phyloP scores from a whole-genome alignment of 2,797 vertebrate genomes.

The Poecilia gillii region DNA sequence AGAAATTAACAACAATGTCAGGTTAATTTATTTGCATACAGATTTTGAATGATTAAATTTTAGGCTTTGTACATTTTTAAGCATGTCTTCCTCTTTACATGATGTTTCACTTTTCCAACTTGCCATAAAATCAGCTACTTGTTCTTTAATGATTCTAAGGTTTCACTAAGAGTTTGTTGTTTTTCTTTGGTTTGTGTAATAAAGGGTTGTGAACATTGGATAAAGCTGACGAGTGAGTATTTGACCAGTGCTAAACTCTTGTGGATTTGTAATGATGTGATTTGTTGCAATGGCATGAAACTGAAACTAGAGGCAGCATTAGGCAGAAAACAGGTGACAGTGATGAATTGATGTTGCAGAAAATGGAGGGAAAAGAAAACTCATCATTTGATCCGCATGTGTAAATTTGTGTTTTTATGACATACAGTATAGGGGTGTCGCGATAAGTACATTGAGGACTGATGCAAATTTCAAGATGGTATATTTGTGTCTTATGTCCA shows the following conservation, averaged over 20 bases:
- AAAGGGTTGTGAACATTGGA: constrained; percentile 56
- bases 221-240: constrained; percentile 63
- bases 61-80: background rate
- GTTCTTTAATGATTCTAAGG: background rate
- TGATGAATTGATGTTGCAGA: constrained; percentile 47
- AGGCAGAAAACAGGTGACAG: constrained; percentile 32
- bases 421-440: constrained; percentile 17
- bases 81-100: background rate
- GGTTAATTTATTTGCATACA: background rate
- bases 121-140: background rate
- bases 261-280: constrained; percentile 39
- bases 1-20: background rate
- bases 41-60: background rate
- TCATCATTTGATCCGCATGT: constrained; percentile 34
- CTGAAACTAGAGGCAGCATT: constrained; percentile 26
- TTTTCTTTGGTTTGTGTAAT: constrained; percentile 52
- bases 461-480: constrained; percentile 28
- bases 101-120: background rate
- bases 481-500: constrained; percentile 40
- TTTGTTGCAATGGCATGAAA: constrained; percentile 31
- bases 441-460: constrained; percentile 34
- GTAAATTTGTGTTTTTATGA: constrained; percentile 29
- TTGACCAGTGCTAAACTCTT: constrained; percentile 55
- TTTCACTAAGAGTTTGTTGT: background rate
- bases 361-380: constrained; percentile 38